Evolutionary conservation across 2,888 invertebrate genomes (phyloP), one percentile per base, ranked within the genome.

Genomic region (Noctua comes): DNA sequence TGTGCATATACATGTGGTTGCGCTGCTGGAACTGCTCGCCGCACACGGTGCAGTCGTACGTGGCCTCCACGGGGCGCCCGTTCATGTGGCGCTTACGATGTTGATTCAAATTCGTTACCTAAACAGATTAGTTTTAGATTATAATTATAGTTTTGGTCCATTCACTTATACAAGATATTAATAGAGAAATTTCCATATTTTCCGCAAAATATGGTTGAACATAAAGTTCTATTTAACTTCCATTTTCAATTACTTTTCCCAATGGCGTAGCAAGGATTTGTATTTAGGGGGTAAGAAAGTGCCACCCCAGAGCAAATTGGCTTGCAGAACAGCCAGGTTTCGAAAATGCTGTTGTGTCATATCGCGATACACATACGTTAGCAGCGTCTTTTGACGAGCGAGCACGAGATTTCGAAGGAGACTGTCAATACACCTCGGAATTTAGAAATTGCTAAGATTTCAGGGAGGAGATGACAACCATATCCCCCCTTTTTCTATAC

Each of bases 31-130:
- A 97, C 87, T 94, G 94, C 79, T 95, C 95, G 2, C 96, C 96
- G 90, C 97, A 97, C 8, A 95, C 91, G 66, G 93, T 94, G 90
- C 97, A 97, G 90, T 95, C 95, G 91, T 96, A 96, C 24, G 94
- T 90, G 71, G 89, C 85, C 85, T 95, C 96, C 73, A 96, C 92
- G 68, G 94, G 93, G 36, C 95, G 94, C 10, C 96, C 96, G 85
- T 92, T 93, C 84, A 95, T 86, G 88, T 97, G 97, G 11, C 97
- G 94, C 91, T 97, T 97, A 86, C 96, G 96, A 80, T 97, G 97
- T 88, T 97, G 97, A 90, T 97, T 97, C 86, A 97, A 90, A 90
- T 97, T 97, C 75, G 97, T 97, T 85, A 97, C 97, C 96, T 97
- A 89, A 16, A 66, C 10, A 64, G 21, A 64, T 31, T 10, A 3